phyloP scores from a whole-genome alignment of 2,797 vertebrate species.

The Numenius phaeopus region DNA sequence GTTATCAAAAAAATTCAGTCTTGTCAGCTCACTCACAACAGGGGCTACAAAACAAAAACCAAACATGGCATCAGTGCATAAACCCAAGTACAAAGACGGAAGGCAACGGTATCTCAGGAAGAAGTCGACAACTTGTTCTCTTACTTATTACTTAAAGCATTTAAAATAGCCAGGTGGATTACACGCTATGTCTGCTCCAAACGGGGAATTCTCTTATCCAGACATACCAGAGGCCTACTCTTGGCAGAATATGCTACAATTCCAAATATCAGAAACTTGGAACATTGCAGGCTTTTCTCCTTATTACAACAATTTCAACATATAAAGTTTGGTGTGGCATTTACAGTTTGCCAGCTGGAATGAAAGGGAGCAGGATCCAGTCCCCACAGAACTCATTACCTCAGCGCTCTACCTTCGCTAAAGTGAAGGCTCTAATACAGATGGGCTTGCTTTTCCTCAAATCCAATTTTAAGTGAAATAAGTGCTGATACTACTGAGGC shows the following conservation, averaged over 20 bases:
- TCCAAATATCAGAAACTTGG: neutral
- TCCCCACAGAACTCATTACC: neutral
- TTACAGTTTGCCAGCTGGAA: neutral
- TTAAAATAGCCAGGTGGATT: neutral
- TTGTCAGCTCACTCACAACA: slow-evolving; percentile 85
- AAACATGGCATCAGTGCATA: neutral
- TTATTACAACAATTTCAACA: neutral
- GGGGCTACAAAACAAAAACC: slow-evolving; percentile 76
- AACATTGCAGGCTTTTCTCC: neutral
- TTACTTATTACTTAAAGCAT: neutral
- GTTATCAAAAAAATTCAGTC: slow-evolving; percentile 87
- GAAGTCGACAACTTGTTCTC: neutral
- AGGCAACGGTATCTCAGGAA: neutral
- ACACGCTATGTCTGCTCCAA: neutral
- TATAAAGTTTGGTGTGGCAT: neutral
- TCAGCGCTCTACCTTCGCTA: neutral
- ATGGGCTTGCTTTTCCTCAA: neutral
- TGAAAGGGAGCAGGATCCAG: neutral
- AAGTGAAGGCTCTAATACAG: neutral
- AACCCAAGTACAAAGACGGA: neutral
- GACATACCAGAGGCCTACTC: neutral
- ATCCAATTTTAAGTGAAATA: neutral
- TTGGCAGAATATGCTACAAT: neutral
- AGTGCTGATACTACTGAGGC: neutral
- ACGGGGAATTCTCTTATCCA: neutral